phyloP scores from a whole-genome alignment of 1,140 invertebrate species.

The Neoseiulus cucumeris region DNA sequence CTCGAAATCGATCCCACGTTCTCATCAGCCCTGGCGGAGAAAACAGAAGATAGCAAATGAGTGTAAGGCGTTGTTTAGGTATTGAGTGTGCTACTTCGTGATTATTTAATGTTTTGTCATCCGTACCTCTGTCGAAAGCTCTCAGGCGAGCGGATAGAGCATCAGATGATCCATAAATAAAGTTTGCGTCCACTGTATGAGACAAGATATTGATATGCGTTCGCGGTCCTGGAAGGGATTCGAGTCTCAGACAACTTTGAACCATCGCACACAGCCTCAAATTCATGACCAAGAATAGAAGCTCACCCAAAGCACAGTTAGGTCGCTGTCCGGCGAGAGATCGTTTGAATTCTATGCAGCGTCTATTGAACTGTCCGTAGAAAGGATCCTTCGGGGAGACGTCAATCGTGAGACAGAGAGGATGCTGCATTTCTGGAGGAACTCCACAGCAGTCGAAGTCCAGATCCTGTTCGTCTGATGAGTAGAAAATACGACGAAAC shows the following conservation, averaged over 20 bases:
- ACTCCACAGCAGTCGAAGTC: slow-evolving; percentile 20
- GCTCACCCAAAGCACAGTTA: slow-evolving; percentile 32
- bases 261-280: not conserved
- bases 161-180: slow-evolving; percentile 32
- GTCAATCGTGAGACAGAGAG: slow-evolving; percentile 69
- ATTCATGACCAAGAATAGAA: not conserved
- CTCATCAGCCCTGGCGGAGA: slow-evolving; percentile 16
- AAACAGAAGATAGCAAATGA: no score
- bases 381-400: slow-evolving; percentile 76
- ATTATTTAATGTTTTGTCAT: no score
- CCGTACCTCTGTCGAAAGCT: slow-evolving; percentile 27
- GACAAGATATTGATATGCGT: slow-evolving; percentile 31
- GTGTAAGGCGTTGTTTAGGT: no score
- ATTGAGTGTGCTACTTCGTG: no score
- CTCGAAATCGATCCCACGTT: slow-evolving; percentile 36
- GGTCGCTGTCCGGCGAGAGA: slow-evolving; percentile 30
- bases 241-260: not conserved
- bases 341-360: slow-evolving; percentile 32
- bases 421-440: slow-evolving; percentile 32
- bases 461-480: slow-evolving; percentile 15
- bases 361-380: slow-evolving; percentile 48
- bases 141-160: slow-evolving; percentile 29
- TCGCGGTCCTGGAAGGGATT: slow-evolving; percentile 27
- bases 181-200: slow-evolving; percentile 32
- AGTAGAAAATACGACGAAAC: not conserved